Base-by-base conservation (phyloP, 2,888 invertebrate genomes). In the Dendrolimus houi region DNA sequence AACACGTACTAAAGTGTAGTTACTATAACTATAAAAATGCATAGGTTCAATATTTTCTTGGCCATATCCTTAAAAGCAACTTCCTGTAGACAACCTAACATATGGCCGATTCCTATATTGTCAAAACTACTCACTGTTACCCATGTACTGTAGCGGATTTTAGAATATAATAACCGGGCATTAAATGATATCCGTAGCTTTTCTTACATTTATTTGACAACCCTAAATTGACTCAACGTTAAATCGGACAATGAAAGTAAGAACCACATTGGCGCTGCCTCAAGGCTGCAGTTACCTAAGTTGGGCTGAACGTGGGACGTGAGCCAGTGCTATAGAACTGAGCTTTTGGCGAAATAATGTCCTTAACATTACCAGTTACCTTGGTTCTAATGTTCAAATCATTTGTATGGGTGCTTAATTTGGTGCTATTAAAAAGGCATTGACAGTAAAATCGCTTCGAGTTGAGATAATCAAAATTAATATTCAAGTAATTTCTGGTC, bases 181-280 rank as follows among this genome's bases (percentile, higher is more conserved):
- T 29, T 29, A 29, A 29, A 29, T 29, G 29, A 29, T 29, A 29
- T 29, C 29, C 29, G 29, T 29, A 29, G 29, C 29, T 29, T 29
- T 29, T 29, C 6, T 29, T 29, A 29, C 6, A 29, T 29, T 29
- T 29, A 29, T 29, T 8, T 12, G 47, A 9, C 47, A 47, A 47
- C 47, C 47, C 47, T 47, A 12, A 47, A 47, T 9, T 47, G 47
- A 47, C 8, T 72, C 71, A 72, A 67, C 72, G 77, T 77, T 78
- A 66, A 74, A 75, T 75, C 66, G 81, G 79, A 82, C 83, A 84
- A 84, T 81, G 85, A 85, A 86, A 86, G 85, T 86, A 77, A 83
- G 81, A 79, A 79, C 71, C 67, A 78, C 74, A 82, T 81, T 81
- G 83, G 85, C 81, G 82, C 81, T 73, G 67, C 69, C 70, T 83